Percentiles rank a stretch among this genome's conserved stretches.
These are phyloP conservation scores for Parnassius apollo DNA, from an alignment of 2,888 invertebrate genomes.

Conservation along the genomic window DNA sequence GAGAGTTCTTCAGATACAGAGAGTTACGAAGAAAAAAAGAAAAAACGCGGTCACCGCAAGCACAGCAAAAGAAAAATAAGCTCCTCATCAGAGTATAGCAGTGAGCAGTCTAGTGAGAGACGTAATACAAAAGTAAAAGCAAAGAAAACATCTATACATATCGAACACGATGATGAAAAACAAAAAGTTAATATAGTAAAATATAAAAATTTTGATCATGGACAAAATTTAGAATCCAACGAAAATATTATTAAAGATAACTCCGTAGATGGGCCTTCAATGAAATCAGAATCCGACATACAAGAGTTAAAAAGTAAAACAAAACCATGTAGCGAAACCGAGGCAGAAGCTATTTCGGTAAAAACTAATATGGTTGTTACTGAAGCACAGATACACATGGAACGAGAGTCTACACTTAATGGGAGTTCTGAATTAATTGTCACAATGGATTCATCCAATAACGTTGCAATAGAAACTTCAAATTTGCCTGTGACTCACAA, in stretches of 20 bases:
- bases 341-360: slow-evolving; percentile 71
- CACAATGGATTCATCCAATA: slow-evolving; percentile 68
- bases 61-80: slow-evolving; percentile 66
- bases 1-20: slow-evolving; percentile 61
- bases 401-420: slow-evolving; percentile 65
- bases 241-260: slow-evolving; percentile 33
- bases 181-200: slow-evolving; percentile 74
- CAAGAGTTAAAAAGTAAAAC: slow-evolving; percentile 49
- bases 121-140: slow-evolving; percentile 67
- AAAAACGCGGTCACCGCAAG: slow-evolving; percentile 66
- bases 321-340: slow-evolving; percentile 68
- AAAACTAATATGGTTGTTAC: slow-evolving; percentile 76
- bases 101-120: slow-evolving; percentile 68
- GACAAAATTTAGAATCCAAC: slow-evolving; percentile 33
- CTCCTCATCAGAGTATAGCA: slow-evolving; percentile 68
- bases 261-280: slow-evolving; percentile 16
- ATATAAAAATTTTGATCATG: slow-evolving; percentile 53
- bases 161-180: slow-evolving; percentile 66
- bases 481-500: slow-evolving; percentile 56
- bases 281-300: slow-evolving; percentile 46
- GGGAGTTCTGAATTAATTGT: slow-evolving; percentile 71
- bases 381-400: slow-evolving; percentile 78
- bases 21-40: slow-evolving; percentile 60
- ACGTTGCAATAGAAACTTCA: slow-evolving; percentile 68
- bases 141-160: slow-evolving; percentile 74